phyloP scores from a whole-genome alignment of 2,888 invertebrate species.

The Stratiomys singularior region DNA sequence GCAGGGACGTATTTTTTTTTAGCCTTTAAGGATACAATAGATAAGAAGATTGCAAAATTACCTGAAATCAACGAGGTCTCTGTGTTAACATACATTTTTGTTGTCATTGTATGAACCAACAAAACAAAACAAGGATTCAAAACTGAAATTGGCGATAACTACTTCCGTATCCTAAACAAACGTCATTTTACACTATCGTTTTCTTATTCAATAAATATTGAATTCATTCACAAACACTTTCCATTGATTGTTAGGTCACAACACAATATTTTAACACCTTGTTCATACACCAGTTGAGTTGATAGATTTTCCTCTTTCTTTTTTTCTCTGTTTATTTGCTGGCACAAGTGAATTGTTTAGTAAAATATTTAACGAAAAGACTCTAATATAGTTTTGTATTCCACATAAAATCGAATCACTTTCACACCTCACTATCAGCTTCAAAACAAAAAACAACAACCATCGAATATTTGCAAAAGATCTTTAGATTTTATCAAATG shows the following conservation, averaged over 20 bases:
- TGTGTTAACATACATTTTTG: slow-evolving; percentile 64
- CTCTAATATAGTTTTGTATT: not conserved
- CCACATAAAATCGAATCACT: not conserved
- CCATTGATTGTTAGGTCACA: not conserved
- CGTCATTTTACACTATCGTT: slow-evolving; percentile 19
- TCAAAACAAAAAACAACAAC: no score
- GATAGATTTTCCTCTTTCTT: no score
- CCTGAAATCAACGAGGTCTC: slow-evolving; percentile 65
- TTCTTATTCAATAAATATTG: not conserved
- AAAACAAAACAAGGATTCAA: not conserved
- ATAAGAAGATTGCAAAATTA: slow-evolving; percentile 52
- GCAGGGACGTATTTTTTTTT: no score
- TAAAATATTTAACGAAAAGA: no score
- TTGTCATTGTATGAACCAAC: not conserved
- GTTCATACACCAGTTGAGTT: no score
- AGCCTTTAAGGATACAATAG: no score
- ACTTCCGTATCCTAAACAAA: slow-evolving; percentile 41
- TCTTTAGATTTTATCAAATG: no score
- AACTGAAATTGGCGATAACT: not conserved
- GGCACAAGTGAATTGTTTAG: no score
- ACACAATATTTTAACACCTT: no score
- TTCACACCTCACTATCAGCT: no score
- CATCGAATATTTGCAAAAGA: no score
- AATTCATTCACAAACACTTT: slow-evolving; percentile 12
- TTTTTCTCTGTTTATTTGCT: no score